A percentile compares a stretch with the other conserved stretches of the same genome.
Conservation (phyloP, 2,797 vertebrate genomes). For the Chanos chanos region DNA sequence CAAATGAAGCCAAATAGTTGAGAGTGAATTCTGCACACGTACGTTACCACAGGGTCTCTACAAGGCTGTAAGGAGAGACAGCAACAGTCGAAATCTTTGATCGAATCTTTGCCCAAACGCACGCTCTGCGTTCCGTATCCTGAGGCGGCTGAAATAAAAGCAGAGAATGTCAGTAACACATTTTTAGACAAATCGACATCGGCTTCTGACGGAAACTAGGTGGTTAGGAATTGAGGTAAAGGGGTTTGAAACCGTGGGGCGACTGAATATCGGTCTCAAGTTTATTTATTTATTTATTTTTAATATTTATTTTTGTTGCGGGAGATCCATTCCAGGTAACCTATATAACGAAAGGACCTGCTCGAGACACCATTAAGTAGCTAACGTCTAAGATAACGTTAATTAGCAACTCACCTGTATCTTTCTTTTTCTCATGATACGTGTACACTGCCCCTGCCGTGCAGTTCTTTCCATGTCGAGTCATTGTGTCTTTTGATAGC, state of each 20-base stretch:
- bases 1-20: no score
- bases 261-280: no score
- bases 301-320: no score
- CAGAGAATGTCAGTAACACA: background rate
- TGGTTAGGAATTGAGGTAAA: no score
- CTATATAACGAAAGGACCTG: no score
- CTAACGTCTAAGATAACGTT: background rate
- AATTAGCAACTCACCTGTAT: slow-evolving; percentile 74
- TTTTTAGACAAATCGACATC: no score
- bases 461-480: slow-evolving; percentile 89
- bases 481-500: slow-evolving; percentile 65
- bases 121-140: slow-evolving; percentile 89
- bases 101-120: slow-evolving; percentile 84
- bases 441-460: slow-evolving; percentile 90
- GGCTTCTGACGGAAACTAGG: no score
- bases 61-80: slow-evolving; percentile 88
- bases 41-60: slow-evolving; percentile 85
- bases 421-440: slow-evolving; percentile 90
- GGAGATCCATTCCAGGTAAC: no score
- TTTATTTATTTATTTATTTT: no score
- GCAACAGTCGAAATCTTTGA: slow-evolving; percentile 93
- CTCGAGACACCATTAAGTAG: background rate
- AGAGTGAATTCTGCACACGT: slow-evolving; percentile 33
- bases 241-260: no score
- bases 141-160: slow-evolving; percentile 84